Base-by-base conservation (phyloP, 2,888 invertebrate species). In the Drosophila kanekoi region DNA sequence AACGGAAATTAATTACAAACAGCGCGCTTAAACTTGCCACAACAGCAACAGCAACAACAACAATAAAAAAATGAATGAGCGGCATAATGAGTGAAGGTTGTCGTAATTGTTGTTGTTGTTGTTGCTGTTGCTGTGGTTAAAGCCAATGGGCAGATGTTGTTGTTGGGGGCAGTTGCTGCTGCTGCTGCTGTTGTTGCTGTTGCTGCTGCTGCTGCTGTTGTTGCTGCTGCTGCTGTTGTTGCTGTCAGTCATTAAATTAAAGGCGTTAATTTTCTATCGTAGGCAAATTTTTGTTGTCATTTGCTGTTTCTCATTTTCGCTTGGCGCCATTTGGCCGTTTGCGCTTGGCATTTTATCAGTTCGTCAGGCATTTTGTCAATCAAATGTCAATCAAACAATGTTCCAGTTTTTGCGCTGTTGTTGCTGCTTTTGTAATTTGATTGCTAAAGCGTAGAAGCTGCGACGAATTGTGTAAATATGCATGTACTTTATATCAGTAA, bases 1-100 rank as follows among this genome's bases (percentile, higher is more conserved):
- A 86, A 87, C 85, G 83, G 78, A 87, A 87, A 86, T 86, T 86
- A 86, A 86, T 87, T 87, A 86, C 85, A 81, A 87, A 83, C 83
- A 79, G 74, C 77, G 85, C 68, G 81, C 79, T 76, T 83, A 75
- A 83, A 73, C 71, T 73, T 66, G 74, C 82, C 77, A 45, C 70
- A 77, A 49, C 73, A 66, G 47, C 61, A 74, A 52, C 47, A 56
- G 44, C 54, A 57, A 53, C 45, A 51, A 33, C 43, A 43, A 41
- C 18, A 18, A 18, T 2, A 18, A 56, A 67, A 70, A 77, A 82
- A 64, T 66, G 76, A 72, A 81, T 79, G 66, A 77, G 77, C 77
- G 68, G 72, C 81, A 73, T 77, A 76, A 65, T 76, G 72, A 76
- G 80, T 59, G 71, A 84, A 81, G 80, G 81, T 74, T 77, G 65